Evolutionary conservation across 2,888 invertebrate species (phyloP).

Genomic region (Nomada fucata): DNA sequence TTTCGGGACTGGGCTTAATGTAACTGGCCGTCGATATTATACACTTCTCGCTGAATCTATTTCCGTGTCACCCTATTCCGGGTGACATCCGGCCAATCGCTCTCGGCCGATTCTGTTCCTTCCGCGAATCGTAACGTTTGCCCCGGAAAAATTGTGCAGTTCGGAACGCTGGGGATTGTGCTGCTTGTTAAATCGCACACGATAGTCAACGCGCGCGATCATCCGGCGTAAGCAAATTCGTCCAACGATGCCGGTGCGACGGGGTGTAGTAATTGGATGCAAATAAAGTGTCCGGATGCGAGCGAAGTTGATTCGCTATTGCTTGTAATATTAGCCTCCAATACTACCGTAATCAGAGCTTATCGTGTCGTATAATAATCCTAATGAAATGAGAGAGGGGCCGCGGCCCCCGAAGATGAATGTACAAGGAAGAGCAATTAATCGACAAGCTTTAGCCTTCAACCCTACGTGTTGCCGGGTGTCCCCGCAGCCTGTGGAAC

Average conservation of each 20-base stretch:
- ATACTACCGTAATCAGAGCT: constrained; percentile 67
- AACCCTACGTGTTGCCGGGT: constrained; percentile 30
- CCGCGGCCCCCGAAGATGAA: constrained; percentile 67
- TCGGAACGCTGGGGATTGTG: background rate
- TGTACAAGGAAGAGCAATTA: constrained; percentile 71
- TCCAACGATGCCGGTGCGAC: too few relatives aligned
- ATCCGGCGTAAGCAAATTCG: background rate
- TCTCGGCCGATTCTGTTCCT: background rate
- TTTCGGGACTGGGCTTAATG: constrained; percentile 49
- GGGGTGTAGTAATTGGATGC: constrained; percentile 23
- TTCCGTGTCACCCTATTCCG: constrained; percentile 2
- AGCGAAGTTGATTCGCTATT: constrained; percentile 40
- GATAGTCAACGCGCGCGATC: background rate
- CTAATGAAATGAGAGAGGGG: constrained; percentile 66
- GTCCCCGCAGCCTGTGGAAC: constrained; percentile 45
- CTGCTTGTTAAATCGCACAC: background rate
- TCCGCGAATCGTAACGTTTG: background rate
- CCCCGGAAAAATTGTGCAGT: too few relatives aligned
- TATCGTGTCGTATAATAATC: constrained; percentile 70
- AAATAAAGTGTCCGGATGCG: background rate
- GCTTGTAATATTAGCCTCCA: constrained; percentile 57
- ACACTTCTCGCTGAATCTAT: constrained; percentile 39
- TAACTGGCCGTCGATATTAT: constrained; percentile 57
- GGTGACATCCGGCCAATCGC: background rate
- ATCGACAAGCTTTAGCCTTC: constrained; percentile 62